Base-by-base conservation (phyloP, 37 sponge, comb jelly and placozoan genomes). In the Aplysina aerophoba region DNA sequence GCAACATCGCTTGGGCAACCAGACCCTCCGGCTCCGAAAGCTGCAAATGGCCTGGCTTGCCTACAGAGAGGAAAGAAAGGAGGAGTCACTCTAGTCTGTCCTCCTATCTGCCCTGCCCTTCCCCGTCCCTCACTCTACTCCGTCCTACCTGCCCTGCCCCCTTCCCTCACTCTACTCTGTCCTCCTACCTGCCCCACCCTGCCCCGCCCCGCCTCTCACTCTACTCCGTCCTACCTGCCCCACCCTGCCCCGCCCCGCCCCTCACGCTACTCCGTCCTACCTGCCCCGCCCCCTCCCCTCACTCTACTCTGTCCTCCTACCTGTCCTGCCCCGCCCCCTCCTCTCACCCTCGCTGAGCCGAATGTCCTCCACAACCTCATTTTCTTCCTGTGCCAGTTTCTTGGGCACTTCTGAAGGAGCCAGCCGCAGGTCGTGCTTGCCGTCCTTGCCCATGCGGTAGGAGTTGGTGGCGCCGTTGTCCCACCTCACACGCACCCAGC, bases 401-500 rank as follows among this genome's bases (percentile, higher is more conserved):
- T 84, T 83, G 0, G 94, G 91, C 21, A 89, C 40, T 63, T 89
- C 93, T 25, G 90, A 90, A 28, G 96, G 89, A 4, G 96, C 96
- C 41, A 97, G 67, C n/a, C 27, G 71, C 21, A 97, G 85, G 72
- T 97, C 96, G 55, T 91, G 95, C 80, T 93, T 93, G 33, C 88
- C 87, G 24, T 98, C 91, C 72, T 91, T 93, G 58, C 94, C 91
- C 96, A 98, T 98, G 19, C 98, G 88, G 73, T 98, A 98, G 28
- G 96, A 96, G 89, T 98, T 98, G 61, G 94, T 89, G 25, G 85
- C 37, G 0, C 96, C 98, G 28, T 84, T 88, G 84, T 96, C 94
- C 98, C 98, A 98, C 30, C 85, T 82, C 8, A 95, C 91, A 38
- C 98, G 75, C 38, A 98, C 88, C 98, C 98, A 98, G 16, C 94